phyloP scores from a whole-genome alignment of 2,888 invertebrate genomes.

The Shargacucullia verbasci region DNA sequence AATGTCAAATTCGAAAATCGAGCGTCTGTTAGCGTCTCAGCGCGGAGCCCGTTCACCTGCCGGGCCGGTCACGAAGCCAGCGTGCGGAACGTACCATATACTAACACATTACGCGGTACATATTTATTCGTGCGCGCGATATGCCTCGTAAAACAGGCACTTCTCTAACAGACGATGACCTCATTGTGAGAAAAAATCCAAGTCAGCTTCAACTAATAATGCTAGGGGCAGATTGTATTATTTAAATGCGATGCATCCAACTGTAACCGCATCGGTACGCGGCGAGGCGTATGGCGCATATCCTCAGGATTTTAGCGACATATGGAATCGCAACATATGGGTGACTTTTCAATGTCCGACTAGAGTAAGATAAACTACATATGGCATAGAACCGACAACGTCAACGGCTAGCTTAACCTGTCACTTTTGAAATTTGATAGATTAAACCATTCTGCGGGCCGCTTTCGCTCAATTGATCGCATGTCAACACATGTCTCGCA shows the following conservation, averaged over 20 bases:
- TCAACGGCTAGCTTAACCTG: slow-evolving; percentile 72
- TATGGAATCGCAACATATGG: slow-evolving; percentile 72
- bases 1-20: slow-evolving; percentile 69
- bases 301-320: slow-evolving; percentile 64
- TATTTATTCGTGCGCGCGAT: slow-evolving; percentile 72
- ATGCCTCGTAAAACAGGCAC: slow-evolving; percentile 75
- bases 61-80: slow-evolving; percentile 71
- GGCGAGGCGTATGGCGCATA: slow-evolving; percentile 60
- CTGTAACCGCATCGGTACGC: slow-evolving; percentile 63
- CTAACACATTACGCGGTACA: slow-evolving; percentile 66
- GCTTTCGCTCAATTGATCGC: slow-evolving; percentile 86
- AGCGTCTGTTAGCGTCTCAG: slow-evolving; percentile 55
- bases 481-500: slow-evolving; percentile 81
- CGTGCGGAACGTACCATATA: slow-evolving; percentile 71
- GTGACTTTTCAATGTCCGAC: slow-evolving; percentile 64
- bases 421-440: slow-evolving; percentile 80
- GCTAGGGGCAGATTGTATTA: slow-evolving; percentile 63
- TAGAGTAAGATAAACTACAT: slow-evolving; percentile 72
- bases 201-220: slow-evolving; percentile 59
- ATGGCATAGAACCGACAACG: slow-evolving; percentile 72
- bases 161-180: slow-evolving; percentile 73
- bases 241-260: slow-evolving; percentile 67
- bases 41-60: slow-evolving; percentile 71
- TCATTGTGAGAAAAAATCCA: slow-evolving; percentile 77
- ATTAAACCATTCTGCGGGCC: slow-evolving; percentile 75